Base-by-base conservation (phyloP, 2,888 invertebrate species). In the Catonia carolina region DNA sequence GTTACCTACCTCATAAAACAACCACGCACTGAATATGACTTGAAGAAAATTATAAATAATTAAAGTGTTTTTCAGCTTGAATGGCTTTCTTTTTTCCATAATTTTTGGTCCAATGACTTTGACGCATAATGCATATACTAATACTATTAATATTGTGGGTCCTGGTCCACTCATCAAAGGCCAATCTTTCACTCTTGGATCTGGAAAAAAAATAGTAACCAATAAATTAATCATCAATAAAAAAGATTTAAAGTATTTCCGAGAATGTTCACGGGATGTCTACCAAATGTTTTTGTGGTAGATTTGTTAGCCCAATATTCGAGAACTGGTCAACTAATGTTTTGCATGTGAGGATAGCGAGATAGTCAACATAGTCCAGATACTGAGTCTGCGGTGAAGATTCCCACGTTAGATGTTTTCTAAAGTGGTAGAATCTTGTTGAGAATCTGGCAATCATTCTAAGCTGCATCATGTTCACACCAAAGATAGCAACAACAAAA, bases 41-140 rank as follows among this genome's bases (percentile, higher is more conserved):
- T 96, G 95, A 35, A 89, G 68, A 62, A 91, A 84, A 73, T 96
- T 96, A 74, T 96, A 96, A 4, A 88, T 71, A 48, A 95, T 78
- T 66, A 96, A 75, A 1, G 86, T 78, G 64, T 83, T 83, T 67
- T 88, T 84, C 31, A 96, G 71, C 65, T 90, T 82, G 69, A 84
- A 87, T 0, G 96, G 89, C 69, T 90, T 85, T 65, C 90, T 79
- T 70, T 91, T 81, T 63, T 84, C 82, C 96, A 97, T 97, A 66
- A 86, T 84, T 59, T 79, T 78, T 0, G 95, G 95, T 0, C 95
- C 94, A 79, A 86, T 84, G 63, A 65, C 58, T 47, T 66, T 68
- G 1, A 86, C 82, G 70, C 88, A 86, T 71, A 84, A 85, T 36
- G 86, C 72, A 68, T 89, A 89, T 37, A 82, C 73, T 14, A 76